These are phyloP conservation scores for Rhodinocichla rosea DNA, from an alignment of 2,113 vertebrate species.

Conservation along the genomic window DNA sequence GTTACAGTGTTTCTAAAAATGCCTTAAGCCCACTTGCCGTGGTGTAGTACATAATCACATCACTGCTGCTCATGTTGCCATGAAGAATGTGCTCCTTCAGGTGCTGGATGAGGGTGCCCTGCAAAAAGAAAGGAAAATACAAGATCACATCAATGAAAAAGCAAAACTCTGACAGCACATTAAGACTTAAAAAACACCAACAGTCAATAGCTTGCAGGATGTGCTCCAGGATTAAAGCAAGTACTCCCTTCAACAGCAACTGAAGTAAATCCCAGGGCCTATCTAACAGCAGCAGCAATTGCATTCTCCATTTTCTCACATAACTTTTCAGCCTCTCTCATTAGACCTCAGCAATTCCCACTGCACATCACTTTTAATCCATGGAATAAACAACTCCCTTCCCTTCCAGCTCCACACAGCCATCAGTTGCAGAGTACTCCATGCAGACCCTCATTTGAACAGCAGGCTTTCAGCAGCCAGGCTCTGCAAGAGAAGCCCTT, in stretches of 20 bases:
- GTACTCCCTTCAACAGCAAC: neutral
- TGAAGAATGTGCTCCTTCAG: slow-evolving; percentile 95
- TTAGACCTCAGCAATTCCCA: slow-evolving; percentile 16
- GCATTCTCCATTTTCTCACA: neutral
- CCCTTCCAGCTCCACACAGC: neutral
- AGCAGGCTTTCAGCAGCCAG: neutral
- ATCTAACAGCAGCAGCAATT: neutral
- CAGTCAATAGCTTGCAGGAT: neutral
- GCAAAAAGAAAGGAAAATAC: neutral
- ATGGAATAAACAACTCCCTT: neutral
- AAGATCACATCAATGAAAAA: neutral
- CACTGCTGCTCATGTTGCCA: slow-evolving; percentile 84
- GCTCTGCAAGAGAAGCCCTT: neutral
- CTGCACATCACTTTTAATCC: neutral
- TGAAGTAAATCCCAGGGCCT: slow-evolving; percentile 2
- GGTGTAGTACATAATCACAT: slow-evolving; percentile 93
- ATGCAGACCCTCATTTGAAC: neutral
- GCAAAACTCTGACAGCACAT: neutral
- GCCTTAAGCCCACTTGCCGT: slow-evolving; percentile 76
- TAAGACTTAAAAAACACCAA: neutral
- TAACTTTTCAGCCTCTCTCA: neutral
- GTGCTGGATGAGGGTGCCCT: slow-evolving; percentile 95
- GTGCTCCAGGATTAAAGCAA: neutral
- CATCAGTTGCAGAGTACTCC: neutral
- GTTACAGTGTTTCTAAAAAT: neutral